Evolutionary conservation across 2,113 vertebrate genomes (phyloP).

Genomic region (Dendrocopos noguchii): DNA sequence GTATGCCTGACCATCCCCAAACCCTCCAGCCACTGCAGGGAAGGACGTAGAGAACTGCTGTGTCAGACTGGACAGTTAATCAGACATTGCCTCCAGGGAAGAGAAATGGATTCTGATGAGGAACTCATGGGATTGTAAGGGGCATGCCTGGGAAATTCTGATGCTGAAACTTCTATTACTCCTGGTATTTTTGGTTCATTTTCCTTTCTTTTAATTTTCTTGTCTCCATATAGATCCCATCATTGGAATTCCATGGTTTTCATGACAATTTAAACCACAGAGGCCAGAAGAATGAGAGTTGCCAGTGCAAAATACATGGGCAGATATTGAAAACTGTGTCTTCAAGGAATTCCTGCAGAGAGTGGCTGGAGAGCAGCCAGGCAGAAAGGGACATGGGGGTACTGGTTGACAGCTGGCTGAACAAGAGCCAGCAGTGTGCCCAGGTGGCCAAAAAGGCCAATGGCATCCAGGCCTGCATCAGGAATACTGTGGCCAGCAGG

Average conservation of each 20-base stretch:
- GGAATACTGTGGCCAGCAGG: no score
- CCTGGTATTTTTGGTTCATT: not conserved
- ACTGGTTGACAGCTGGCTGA: no score
- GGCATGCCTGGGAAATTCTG: not conserved
- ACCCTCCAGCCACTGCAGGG: not conserved
- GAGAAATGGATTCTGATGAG: not conserved
- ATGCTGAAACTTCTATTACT: not conserved
- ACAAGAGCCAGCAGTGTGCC: no score
- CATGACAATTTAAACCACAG: not conserved
- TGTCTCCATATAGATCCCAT: not conserved
- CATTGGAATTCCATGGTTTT: not conserved
- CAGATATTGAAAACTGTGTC: not conserved
- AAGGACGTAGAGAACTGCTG: not conserved
- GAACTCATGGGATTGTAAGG: accelerated
- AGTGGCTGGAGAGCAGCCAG: no score
- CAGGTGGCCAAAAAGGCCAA: no score
- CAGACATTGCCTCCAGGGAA: not conserved
- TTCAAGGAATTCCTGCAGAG: not conserved
- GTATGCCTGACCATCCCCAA: not conserved
- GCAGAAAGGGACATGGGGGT: no score
- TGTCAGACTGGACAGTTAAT: not conserved
- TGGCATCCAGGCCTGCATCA: no score
- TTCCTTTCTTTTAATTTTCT: not conserved
- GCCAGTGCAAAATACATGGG: not conserved
- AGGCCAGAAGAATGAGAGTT: not conserved